Conservation (phyloP, 2,888 invertebrate genomes). For the Terebella lapidaria region DNA sequence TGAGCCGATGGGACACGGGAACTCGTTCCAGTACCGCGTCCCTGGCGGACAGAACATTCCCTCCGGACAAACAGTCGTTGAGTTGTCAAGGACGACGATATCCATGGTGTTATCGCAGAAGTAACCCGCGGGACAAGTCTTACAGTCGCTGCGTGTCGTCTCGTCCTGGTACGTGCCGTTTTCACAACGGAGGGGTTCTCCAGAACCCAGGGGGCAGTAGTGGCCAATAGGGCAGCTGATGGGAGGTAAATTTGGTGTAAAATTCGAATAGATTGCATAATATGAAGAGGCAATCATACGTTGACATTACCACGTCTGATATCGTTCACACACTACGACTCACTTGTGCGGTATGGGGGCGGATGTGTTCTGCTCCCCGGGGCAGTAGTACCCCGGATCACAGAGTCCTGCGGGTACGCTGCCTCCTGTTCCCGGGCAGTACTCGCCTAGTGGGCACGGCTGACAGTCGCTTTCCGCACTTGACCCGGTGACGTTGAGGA, state of each 20-base stretch:
- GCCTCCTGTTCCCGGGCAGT: conserved; percentile 38
- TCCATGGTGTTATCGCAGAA: conserved; percentile 48
- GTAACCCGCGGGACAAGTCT: conserved; percentile 43
- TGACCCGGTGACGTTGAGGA: conserved; percentile 36
- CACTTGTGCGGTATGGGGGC: conserved; percentile 39
- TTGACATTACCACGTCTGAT: background rate
- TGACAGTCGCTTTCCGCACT: conserved; percentile 36
- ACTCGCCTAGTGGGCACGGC: conserved; percentile 26
- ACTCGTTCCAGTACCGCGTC: conserved; percentile 38
- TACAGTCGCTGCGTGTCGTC: conserved; percentile 34
- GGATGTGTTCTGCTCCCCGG: conserved; percentile 40
- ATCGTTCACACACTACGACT: background rate
- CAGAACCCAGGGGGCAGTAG: conserved; percentile 39
- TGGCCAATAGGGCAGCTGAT: conserved; percentile 45
- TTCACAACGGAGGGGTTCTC: conserved; percentile 34
- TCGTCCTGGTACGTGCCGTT: conserved; percentile 42
- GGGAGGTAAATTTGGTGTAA: background rate
- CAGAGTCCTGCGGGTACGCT: conserved; percentile 37
- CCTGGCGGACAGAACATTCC: conserved; percentile 45
- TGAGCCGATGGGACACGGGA: conserved; percentile 45
- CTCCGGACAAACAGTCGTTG: conserved; percentile 36
- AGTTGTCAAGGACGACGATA: conserved; percentile 42
- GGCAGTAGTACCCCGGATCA: conserved; percentile 44
- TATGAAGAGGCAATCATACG: too few relatives aligned
- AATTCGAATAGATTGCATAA: background rate